Conservation (phyloP, 2,113 vertebrate species). For the Lophochroa leadbeateri region DNA sequence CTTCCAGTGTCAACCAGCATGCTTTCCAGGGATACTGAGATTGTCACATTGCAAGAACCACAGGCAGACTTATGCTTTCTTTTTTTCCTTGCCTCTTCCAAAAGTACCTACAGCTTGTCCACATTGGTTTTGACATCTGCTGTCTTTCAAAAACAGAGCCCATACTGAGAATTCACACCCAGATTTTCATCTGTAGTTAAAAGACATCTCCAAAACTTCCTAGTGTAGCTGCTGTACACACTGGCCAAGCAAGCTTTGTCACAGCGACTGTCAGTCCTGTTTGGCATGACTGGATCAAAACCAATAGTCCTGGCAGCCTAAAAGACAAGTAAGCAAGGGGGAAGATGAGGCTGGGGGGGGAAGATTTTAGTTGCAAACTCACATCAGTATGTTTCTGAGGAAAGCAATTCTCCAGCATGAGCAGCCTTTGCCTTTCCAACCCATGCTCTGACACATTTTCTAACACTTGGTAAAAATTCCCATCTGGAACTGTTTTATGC, state of each 20-base stretch:
- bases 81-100: not conserved
- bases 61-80: not conserved
- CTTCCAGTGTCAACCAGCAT: not conserved
- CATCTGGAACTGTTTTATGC: not conserved
- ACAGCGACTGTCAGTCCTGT: not conserved
- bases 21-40: not conserved
- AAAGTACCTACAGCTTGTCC: not conserved
- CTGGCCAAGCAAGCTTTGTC: not conserved
- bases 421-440: not conserved
- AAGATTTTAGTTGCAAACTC: not conserved
- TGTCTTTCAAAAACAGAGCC: not conserved
- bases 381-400: not conserved
- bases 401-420: not conserved
- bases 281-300: rapidly evolving
- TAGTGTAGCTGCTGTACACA: not conserved
- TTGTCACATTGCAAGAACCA: not conserved
- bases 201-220: not conserved
- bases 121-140: not conserved
- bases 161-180: not conserved
- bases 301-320: not conserved
- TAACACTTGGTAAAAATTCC: not conserved
- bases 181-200: not conserved
- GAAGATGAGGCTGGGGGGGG: not conserved
- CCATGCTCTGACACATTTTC: not conserved
- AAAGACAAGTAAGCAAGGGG: not conserved